Percentiles rank a stretch among this genome's conserved stretches.
These are phyloP conservation scores for Drosophila athabasca DNA, from an alignment of 1,140 invertebrate genomes.

Conservation along the genomic window DNA sequence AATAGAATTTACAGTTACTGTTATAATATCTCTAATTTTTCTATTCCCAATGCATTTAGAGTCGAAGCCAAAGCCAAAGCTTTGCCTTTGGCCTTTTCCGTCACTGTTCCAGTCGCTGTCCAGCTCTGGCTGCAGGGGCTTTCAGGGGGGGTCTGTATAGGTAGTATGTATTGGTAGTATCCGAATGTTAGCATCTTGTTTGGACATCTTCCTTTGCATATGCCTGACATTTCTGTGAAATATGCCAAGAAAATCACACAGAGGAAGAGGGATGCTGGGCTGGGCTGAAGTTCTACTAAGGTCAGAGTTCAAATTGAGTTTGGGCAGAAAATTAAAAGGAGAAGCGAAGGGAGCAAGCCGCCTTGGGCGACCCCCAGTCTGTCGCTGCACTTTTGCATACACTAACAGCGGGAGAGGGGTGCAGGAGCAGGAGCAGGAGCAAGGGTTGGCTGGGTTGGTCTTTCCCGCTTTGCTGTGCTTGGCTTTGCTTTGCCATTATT, in stretches of 20 bases:
- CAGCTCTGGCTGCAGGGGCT: conserved; percentile 4
- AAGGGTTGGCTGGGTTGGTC: conserved; percentile 11
- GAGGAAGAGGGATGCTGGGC: neutral
- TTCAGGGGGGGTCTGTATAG: no score
- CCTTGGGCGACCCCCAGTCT: no score
- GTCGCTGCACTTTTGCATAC: no score
- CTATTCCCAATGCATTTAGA: no score
- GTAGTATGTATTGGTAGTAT: no score
- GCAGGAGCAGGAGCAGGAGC: neutral
- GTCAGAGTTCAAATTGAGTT: conserved; percentile 76
- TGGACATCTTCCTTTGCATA: conserved; percentile 41
- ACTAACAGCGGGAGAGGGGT: neutral
- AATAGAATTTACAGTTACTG: no score
- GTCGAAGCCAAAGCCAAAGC: no score
- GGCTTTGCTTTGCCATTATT: conserved; percentile 47
- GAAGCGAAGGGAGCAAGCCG: neutral
- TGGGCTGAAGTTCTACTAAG: conserved; percentile 47
- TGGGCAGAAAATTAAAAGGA: conserved; percentile 56
- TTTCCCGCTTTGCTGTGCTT: conserved; percentile 31
- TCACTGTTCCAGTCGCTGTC: conserved; percentile 13
- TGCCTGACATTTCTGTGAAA: conserved; percentile 52
- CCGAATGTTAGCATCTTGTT: conserved; percentile 40
- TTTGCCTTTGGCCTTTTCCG: neutral
- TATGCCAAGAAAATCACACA: conserved; percentile 42
- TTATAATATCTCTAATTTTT: no score